phyloP scores from a whole-genome alignment of 2,113 vertebrate genomes.

The Nansenia antarctica region DNA sequence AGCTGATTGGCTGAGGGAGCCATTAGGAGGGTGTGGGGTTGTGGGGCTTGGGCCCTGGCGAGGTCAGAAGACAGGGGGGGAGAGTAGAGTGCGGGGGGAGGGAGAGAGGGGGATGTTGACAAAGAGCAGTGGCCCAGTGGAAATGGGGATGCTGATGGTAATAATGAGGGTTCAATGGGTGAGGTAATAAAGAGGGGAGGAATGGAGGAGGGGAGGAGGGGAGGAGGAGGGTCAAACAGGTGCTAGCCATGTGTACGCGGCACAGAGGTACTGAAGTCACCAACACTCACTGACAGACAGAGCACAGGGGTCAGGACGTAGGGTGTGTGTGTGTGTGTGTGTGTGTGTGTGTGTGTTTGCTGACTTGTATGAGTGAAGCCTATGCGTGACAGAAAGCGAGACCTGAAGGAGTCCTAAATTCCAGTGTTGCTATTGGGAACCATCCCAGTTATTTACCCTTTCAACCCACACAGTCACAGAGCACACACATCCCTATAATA shows the following conservation, averaged over 20 bases:
- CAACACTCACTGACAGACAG: neutral
- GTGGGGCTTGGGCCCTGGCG: neutral
- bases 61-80: neutral
- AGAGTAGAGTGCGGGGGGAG: too few species aligned
- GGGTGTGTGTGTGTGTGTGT: constrained; percentile 1
- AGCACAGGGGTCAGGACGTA: constrained; percentile 13
- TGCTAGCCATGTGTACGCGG: constrained; percentile 58
- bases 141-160: neutral
- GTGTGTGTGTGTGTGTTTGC: neutral
- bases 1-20: neutral
- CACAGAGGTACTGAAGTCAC: neutral
- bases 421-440: neutral
- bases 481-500: neutral
- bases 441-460: neutral
- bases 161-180: constrained; percentile 28
- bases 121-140: neutral
- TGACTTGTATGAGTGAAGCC: neutral
- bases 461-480: neutral
- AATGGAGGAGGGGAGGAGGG: neutral
- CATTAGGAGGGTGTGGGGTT: neutral
- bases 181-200: constrained; percentile 27
- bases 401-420: neutral
- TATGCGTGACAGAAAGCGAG: neutral
- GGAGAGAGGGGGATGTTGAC: neutral
- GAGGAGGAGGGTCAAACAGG: constrained; percentile 41